Base-by-base conservation (phyloP, 92 coral and sea anemone genomes). In the Pocillopora grandis region DNA sequence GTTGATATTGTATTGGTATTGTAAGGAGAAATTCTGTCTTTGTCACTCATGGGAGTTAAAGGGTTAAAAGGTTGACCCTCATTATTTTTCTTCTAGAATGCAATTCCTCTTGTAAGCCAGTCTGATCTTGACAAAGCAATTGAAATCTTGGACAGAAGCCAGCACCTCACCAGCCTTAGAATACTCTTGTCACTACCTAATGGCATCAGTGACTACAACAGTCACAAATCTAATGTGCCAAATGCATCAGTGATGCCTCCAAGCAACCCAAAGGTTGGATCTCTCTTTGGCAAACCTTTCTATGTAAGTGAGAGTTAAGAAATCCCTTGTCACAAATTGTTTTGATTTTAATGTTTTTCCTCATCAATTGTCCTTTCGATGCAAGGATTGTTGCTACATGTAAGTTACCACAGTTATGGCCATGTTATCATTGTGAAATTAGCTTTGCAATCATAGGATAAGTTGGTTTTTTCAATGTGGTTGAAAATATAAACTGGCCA, bases 41-140 rank as follows among this genome's bases (percentile, higher is more conserved):
- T 27, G 27, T 27, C 23, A 23, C 23, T 23, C 23, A 0, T 23
- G 23, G 23, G 23, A 23, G 23, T 23, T 23, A 23, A 23, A 23
- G 23, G 23, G 23, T 23, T 23, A 27, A 27, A 27, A 27, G 20
- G 36, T 15, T 10, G 2, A 42, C 49, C 20, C 23, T 27, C 64
- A 33, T 55, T 62, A 31, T 21, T 66, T 12, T 55, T 88, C 92
- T 85, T 91, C 35, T 87, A 90, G 56, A 96, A 94, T 66, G 90
- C 94, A 55, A 96, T 96, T 62, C 99, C 99, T 59, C 93, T 96
- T 68, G 70, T 91, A 67, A 94, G 78, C 17, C 99, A 96, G 88
- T 87, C 98, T 61, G 99, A 96, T 85, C 92, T 96, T 87, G 99
- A 96, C 74, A 94, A 96, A 76, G 99, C 98, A 7, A 90, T 96